Evolutionary conservation across 2,113 vertebrate species (phyloP).

Genomic region (Globicephala melas): DNA sequence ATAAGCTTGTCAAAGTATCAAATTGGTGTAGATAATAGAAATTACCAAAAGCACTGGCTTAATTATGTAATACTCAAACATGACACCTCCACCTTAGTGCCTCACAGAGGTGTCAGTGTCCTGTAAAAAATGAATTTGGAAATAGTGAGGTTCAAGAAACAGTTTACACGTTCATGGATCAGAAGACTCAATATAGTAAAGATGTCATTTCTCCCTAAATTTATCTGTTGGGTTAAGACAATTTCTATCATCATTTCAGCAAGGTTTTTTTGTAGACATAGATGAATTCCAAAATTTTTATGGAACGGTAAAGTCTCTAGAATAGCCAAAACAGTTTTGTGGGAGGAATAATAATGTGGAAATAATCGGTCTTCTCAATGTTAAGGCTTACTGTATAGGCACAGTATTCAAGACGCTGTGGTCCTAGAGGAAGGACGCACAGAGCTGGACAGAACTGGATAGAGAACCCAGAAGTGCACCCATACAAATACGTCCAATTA

Average conservation of each 20-base stretch:
- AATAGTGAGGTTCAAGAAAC: background rate
- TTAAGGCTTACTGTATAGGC: background rate
- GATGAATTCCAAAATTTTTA: background rate
- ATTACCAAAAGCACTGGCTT: background rate
- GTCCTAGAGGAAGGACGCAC: background rate
- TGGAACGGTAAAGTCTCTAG: background rate
- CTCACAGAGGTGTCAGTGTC: background rate
- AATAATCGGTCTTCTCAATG: background rate
- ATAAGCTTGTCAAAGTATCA: background rate
- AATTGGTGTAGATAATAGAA: background rate
- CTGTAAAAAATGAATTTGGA: background rate
- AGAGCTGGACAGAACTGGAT: background rate
- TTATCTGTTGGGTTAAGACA: background rate
- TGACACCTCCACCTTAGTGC: background rate
- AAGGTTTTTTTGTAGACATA: background rate
- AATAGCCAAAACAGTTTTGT: background rate
- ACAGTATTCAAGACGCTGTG: background rate
- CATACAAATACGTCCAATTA: background rate
- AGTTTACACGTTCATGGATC: background rate
- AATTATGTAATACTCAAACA: background rate
- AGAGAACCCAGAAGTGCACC: background rate
- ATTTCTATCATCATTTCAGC: background rate
- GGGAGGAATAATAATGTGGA: background rate
- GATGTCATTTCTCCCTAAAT: background rate
- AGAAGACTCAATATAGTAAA: background rate